Conservation (phyloP, 2,888 invertebrate species). For the Iphiclides podalirius region DNA sequence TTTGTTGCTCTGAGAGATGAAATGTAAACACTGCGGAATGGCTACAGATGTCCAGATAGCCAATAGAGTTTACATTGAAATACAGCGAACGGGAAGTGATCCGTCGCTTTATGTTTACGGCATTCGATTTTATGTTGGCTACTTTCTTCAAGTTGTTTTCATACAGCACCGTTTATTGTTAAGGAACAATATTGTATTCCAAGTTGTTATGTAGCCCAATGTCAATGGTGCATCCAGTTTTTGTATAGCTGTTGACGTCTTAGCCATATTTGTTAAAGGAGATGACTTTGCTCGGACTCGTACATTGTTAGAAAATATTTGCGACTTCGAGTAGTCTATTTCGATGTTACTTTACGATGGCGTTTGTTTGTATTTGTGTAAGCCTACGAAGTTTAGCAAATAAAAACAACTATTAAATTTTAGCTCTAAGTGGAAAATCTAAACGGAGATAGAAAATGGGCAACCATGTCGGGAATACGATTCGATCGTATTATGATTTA, state of each 20-base stretch:
- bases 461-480: too few species aligned
- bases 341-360: conserved; percentile 10
- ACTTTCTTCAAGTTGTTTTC: too few species aligned
- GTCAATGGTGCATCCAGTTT: conserved; percentile 39
- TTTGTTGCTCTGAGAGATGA: conserved; percentile 74
- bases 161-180: too few species aligned
- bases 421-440: background rate
- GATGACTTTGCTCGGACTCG: conserved; percentile 70
- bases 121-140: too few species aligned
- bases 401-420: conserved; percentile 14
- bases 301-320: conserved; percentile 68
- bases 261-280: conserved; percentile 65
- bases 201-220: too few species aligned
- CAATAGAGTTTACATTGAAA: conserved; percentile 57
- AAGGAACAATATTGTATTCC: too few species aligned
- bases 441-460: too few species aligned
- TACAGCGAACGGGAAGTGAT: conserved; percentile 43
- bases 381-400: conserved; percentile 7
- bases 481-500: too few species aligned
- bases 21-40: conserved; percentile 71
- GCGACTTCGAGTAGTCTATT: conserved; percentile 43
- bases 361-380: conserved; percentile 20
- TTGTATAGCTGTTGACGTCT: conserved; percentile 43
- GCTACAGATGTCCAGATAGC: conserved; percentile 78
- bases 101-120: too few species aligned